Conservation (phyloP, 2,113 vertebrate species). For the Centrocercus urophasianus region DNA sequence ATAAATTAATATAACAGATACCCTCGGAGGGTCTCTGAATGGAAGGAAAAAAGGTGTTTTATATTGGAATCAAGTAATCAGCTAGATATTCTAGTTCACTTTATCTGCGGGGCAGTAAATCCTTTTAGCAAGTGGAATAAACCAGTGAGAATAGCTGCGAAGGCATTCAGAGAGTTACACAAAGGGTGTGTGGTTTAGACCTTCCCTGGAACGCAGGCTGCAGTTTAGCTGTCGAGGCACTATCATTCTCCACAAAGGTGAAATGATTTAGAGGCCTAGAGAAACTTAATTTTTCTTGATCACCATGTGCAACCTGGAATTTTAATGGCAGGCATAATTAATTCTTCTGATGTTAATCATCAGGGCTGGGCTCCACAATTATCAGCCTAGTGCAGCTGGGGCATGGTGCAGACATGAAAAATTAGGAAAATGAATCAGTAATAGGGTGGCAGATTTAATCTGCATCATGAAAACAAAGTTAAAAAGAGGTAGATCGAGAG, state of each 20-base stretch:
- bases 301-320: conserved; percentile 99
- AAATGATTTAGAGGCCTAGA: conserved; percentile 99
- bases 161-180: conserved; percentile 77
- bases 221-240: conserved; percentile 89
- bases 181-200: conserved; percentile 80
- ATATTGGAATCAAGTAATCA: conserved; percentile 36
- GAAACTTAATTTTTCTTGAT: conserved; percentile 99
- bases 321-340: conserved; percentile 99
- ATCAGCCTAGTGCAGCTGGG: conserved; percentile 99
- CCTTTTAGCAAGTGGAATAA: conserved; percentile 63
- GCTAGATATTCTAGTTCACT: conserved; percentile 24
- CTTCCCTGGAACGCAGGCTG: conserved; percentile 78
- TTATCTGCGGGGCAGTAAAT: conserved; percentile 71
- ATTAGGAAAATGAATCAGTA: conserved; percentile 99
- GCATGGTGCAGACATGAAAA: conserved; percentile 99
- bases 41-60: not conserved
- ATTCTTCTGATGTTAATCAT: conserved; percentile 99
- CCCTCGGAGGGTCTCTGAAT: conserved; percentile 38
- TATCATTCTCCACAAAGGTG: conserved; percentile 98
- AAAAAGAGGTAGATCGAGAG: conserved; percentile 92
- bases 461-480: conserved; percentile 99
- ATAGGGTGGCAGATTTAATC: conserved; percentile 99
- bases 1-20: conserved; percentile 66
- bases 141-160: conserved; percentile 62
- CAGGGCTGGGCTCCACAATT: conserved; percentile 99